Evolutionary conservation across 2,888 invertebrate species (phyloP), one percentile per base, ranked within the genome.

Genomic region (Nomada ruficornis): DNA sequence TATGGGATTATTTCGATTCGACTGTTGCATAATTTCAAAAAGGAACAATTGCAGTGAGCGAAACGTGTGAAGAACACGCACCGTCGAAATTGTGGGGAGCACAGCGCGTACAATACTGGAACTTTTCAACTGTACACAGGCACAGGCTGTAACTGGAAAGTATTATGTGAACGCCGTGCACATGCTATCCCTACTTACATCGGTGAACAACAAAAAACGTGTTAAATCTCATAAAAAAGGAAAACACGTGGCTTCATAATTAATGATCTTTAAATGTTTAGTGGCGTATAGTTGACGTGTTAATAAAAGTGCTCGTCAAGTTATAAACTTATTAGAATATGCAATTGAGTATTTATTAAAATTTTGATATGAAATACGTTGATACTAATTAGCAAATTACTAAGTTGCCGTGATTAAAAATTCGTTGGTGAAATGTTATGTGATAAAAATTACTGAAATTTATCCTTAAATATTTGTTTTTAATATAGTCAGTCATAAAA

Each of bases 111-210:
- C 75, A 47, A 47, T 47, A 15, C 47, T 47, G 47, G 64, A 67
- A 65, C 18, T 29, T 60, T 64, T 15, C 47, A 36, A 59, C 55
- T 80, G 78, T 81, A 68, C 78, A 68, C 68, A 74, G 70, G 52
- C 76, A 70, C 63, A 72, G 59, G 73, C 62, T 65, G 50, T n/a
- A 73, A 50, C 54, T 29, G 52, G 73, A 79, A 62, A 64, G 69
- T 71, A 59, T 77, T 76, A 44, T 57, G 36, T 65, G n/a, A 60
- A 70, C 82, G 79, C 83, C 82, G 71, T 23, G 44, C 20, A 42
- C 69, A 18, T 55, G 82, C 69, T 47, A 57, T 69, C 83, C 83
- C 75, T 60, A 52, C 68, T 54, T 78, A 55, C 82, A 62, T 52
- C 62, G 63, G 23, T 67, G 83, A 23, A 76, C 29, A 20, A 44